A percentile compares a stretch with the other conserved stretches of the same genome.
phyloP scores from a whole-genome alignment of 2,797 vertebrate species.

The Dicrostonyx torquatus region DNA sequence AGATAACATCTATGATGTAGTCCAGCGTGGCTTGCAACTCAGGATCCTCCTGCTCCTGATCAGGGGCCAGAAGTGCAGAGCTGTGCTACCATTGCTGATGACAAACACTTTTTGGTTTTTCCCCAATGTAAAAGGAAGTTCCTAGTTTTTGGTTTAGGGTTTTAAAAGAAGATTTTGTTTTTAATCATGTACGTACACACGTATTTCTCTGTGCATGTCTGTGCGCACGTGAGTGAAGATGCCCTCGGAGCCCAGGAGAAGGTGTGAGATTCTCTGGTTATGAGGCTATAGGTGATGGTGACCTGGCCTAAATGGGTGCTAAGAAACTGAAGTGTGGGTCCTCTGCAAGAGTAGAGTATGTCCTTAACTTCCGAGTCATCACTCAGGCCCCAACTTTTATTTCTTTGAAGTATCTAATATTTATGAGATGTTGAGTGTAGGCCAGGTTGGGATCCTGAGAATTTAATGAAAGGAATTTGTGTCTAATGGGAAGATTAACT shows the following conservation, averaged over 20 bases:
- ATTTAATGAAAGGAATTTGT: slow-evolving; percentile 34
- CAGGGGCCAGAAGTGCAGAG: not conserved
- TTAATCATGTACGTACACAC: too few relatives aligned
- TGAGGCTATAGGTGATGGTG: not conserved
- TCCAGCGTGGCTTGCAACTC: not conserved
- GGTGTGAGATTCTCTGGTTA: not conserved
- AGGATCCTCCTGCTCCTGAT: not conserved
- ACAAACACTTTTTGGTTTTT: not conserved
- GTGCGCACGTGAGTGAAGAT: too few relatives aligned
- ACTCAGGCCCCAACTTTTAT: not conserved
- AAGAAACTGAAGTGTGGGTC: not conserved
- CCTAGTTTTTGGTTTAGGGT: not conserved
- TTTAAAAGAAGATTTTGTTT: not conserved
- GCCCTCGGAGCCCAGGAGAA: not conserved
- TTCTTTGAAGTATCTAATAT: not conserved
- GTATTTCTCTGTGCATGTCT: not conserved
- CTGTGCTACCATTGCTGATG: not conserved
- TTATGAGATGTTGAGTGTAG: not conserved
- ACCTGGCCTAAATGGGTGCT: not conserved
- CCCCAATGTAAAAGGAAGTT: not conserved
- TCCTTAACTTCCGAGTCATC: not conserved
- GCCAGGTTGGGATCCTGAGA: not conserved
- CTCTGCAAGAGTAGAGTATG: not conserved
- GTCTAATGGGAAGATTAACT: not conserved
- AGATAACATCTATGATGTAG: not conserved